Conservation (phyloP, 2,888 invertebrate genomes). For the Brachynemurus nebulosus region DNA sequence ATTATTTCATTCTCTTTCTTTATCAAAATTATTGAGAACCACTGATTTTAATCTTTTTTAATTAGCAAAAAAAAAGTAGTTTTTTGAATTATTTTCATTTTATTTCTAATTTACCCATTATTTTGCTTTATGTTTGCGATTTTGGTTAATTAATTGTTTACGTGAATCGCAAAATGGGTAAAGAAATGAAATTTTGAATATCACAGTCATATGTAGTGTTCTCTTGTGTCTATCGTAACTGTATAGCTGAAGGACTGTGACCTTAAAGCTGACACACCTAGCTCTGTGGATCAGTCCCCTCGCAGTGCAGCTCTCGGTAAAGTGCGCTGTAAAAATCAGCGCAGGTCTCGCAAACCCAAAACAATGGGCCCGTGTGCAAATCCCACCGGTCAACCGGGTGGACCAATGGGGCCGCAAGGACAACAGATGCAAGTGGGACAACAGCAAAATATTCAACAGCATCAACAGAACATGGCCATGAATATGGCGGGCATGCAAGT, state of each 20-base stretch:
- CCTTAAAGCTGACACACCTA: conserved; percentile 52
- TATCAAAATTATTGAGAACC: too few species aligned
- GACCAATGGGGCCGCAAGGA: conserved; percentile 10
- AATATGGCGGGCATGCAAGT: conserved; percentile 25
- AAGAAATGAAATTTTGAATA: background rate
- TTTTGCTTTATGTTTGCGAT: too few species aligned
- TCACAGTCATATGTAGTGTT: background rate
- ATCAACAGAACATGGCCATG: conserved; percentile 25
- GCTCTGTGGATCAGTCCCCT: conserved; percentile 53
- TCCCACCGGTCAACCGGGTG: conserved; percentile 15
- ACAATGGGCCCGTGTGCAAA: conserved; percentile 12
- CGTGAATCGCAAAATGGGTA: conserved; percentile 18
- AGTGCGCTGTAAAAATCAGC: conserved; percentile 37
- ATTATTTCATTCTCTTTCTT: too few species aligned
- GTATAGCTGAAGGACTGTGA: conserved; percentile 41
- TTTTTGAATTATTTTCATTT: too few species aligned
- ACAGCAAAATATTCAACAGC: conserved; percentile 24
- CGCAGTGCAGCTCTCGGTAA: conserved; percentile 38
- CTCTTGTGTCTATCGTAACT: conserved; percentile 23
- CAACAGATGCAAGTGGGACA: conserved; percentile 23
- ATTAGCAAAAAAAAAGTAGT: too few species aligned
- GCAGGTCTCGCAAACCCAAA: conserved; percentile 37
- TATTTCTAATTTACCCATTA: too few species aligned
- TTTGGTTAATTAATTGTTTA: too few species aligned
- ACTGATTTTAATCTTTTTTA: too few species aligned